Percentiles rank a stretch among this genome's conserved stretches.
Evolutionary conservation across 2,888 invertebrate genomes (phyloP).

Genomic region (Chalcis sispes): DNA sequence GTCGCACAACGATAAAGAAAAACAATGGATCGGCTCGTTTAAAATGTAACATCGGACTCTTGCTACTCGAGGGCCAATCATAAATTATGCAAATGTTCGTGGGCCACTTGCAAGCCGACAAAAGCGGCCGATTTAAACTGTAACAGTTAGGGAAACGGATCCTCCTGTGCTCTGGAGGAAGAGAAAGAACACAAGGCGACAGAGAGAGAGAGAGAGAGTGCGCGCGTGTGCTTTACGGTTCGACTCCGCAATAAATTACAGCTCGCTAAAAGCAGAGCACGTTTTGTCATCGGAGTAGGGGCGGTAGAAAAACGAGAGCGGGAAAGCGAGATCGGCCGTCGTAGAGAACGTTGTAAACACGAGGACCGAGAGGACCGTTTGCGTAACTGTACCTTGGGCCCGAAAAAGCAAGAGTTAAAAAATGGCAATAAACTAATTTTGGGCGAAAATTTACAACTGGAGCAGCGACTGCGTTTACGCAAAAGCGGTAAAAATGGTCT

Average conservation of each 20-base stretch:
- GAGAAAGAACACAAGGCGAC: too few species aligned
- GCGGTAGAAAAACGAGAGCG: slow-evolving; percentile 38
- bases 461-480: slow-evolving; percentile 61
- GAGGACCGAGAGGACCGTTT: slow-evolving; percentile 61
- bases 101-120: slow-evolving; percentile 58
- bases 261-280: slow-evolving; percentile 57
- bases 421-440: slow-evolving; percentile 66
- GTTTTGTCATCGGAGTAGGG: background rate
- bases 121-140: slow-evolving; percentile 69
- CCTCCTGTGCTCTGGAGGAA: slow-evolving; percentile 52
- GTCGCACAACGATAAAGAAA: background rate
- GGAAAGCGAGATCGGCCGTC: slow-evolving; percentile 45
- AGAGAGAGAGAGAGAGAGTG: too few species aligned
- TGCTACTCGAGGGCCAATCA: slow-evolving; percentile 54
- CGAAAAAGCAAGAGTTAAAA: slow-evolving; percentile 64
- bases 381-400: slow-evolving; percentile 64
- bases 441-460: slow-evolving; percentile 68
- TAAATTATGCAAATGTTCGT: slow-evolving; percentile 63
- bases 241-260: slow-evolving; percentile 68
- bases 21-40: slow-evolving; percentile 58
- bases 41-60: slow-evolving; percentile 63
- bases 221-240: slow-evolving; percentile 65
- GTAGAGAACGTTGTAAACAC: slow-evolving; percentile 57
- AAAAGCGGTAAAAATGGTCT: slow-evolving; percentile 63
- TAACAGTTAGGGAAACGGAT: slow-evolving; percentile 69